Percentiles rank a stretch among this genome's conserved stretches.
Conservation (phyloP, 2,113 vertebrate genomes). For the Mastomys natalensis region DNA sequence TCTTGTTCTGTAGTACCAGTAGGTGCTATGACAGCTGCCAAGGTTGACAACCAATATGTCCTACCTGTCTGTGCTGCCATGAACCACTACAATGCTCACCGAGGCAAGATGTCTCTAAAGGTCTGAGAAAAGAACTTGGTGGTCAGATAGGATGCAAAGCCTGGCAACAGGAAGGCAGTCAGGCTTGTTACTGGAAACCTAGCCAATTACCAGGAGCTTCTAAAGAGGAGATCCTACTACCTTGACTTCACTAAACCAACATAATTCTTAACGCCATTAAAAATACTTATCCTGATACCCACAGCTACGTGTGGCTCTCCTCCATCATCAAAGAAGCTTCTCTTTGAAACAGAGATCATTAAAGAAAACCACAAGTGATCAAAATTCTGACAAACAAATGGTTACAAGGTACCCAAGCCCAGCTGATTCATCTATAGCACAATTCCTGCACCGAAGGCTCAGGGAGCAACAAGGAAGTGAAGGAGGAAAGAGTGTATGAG, state of each 20-base stretch:
- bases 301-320: background rate
- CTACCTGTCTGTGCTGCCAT: background rate
- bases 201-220: background rate
- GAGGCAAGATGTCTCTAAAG: background rate
- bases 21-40: background rate
- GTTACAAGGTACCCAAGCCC: background rate
- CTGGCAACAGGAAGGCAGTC: background rate
- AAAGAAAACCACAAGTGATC: background rate
- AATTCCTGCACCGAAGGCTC: background rate
- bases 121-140: background rate
- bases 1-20: background rate
- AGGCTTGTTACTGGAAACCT: background rate
- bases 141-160: background rate
- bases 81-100: background rate
- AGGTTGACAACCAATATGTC: too few relatives aligned
- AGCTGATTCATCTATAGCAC: background rate
- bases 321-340: background rate
- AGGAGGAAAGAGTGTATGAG: rapidly evolving
- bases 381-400: background rate
- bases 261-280: background rate
- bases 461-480: background rate
- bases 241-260: background rate
- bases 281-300: background rate
- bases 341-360: background rate
- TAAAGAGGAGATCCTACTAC: background rate